phyloP scores from a whole-genome alignment of 2,888 invertebrate genomes.

The Piscicola geometra region DNA sequence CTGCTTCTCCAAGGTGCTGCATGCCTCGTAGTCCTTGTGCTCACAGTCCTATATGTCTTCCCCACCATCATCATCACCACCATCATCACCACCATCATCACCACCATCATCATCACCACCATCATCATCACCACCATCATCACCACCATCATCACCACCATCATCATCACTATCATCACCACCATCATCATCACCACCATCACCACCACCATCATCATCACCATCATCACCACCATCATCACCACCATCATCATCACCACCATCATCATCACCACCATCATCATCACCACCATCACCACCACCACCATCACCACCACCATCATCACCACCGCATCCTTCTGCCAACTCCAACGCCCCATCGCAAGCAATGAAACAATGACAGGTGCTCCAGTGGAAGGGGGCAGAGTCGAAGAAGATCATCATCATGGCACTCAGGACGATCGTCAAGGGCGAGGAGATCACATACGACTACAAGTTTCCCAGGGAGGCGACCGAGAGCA shows the following conservation, averaged over 20 bases:
- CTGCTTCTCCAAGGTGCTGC: slow-evolving; percentile 90
- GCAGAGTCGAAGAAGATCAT: slow-evolving; percentile 52
- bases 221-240: too few species aligned
- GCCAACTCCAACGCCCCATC: too few species aligned
- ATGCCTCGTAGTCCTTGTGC: too few species aligned
- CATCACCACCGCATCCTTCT: too few species aligned
- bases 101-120: slow-evolving; percentile 18
- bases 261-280: not conserved
- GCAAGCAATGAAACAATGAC: too few species aligned
- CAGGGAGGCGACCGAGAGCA: slow-evolving; percentile 75
- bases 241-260: not conserved
- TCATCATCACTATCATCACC: not conserved
- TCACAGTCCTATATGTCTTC: not conserved
- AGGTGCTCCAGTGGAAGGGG: not conserved
- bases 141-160: not conserved
- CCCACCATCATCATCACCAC: not conserved
- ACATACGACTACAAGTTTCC: slow-evolving; percentile 98
- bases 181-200: not conserved
- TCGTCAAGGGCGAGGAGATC: slow-evolving; percentile 84
- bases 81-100: not conserved
- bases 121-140: slow-evolving; percentile 11
- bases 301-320: not conserved
- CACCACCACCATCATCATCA: too few species aligned
- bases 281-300: slow-evolving; percentile 4
- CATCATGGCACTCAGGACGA: slow-evolving; percentile 81